Percentiles rank a stretch among this genome's conserved stretches.
Conservation (phyloP, 92 coral and sea anemone species). For the Palythoa grandis region DNA sequence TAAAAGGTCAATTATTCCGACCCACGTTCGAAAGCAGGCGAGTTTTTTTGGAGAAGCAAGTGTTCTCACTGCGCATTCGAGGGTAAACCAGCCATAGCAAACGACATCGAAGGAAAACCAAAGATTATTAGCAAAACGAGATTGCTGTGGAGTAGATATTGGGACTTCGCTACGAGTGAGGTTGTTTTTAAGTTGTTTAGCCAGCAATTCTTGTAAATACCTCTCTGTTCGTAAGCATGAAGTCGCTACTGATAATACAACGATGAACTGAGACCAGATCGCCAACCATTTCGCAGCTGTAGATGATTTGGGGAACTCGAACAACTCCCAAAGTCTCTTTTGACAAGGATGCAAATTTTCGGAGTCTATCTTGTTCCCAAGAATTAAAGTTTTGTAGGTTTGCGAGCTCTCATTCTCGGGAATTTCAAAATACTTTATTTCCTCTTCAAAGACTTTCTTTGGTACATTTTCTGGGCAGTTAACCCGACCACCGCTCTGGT, state of each 20-base stretch:
- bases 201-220: slow-evolving; percentile 41
- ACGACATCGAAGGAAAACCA: slow-evolving; percentile 78
- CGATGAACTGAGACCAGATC: slow-evolving; percentile 67
- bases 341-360: slow-evolving; percentile 65
- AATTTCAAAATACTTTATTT: slow-evolving; percentile 78
- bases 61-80: slow-evolving; percentile 78
- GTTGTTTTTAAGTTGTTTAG: slow-evolving; percentile 1
- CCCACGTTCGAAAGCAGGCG: slow-evolving; percentile 69
- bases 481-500: slow-evolving; percentile 83
- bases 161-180: slow-evolving; percentile 15
- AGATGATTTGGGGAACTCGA: slow-evolving; percentile 73
- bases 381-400: slow-evolving; percentile 70
- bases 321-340: slow-evolving; percentile 76
- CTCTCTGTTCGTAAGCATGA: slow-evolving; percentile 78
- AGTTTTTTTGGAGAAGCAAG: slow-evolving; percentile 77
- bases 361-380: slow-evolving; percentile 64
- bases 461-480: slow-evolving; percentile 87
- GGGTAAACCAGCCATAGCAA: slow-evolving; percentile 85
- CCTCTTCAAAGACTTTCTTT: slow-evolving; percentile 76
- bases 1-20: slow-evolving; percentile 72
- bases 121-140: slow-evolving; percentile 37
- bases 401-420: slow-evolving; percentile 54
- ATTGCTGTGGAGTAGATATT: background rate
- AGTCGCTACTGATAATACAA: slow-evolving; percentile 62
- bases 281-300: slow-evolving; percentile 66